Base-by-base conservation (phyloP, 2,797 vertebrate genomes). In the Choloepus didactylus region DNA sequence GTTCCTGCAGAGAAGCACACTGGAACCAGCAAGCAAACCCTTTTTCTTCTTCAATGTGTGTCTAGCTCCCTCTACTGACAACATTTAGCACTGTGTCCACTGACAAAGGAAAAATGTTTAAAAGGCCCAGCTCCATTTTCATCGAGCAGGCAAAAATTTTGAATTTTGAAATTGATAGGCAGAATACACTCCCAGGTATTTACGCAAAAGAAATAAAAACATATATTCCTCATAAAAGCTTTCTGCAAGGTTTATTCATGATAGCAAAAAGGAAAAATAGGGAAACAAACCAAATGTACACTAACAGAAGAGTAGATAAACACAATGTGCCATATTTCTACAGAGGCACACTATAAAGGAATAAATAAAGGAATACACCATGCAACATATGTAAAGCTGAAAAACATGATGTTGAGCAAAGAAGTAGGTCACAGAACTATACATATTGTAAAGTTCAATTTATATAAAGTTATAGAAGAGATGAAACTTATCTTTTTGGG, bases 41-140 rank as follows among this genome's bases (percentile, higher is more conserved):
- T 15, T 4, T 8, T 66, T 15, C 31, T 81, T 46, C 19, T 73
- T 66, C 18, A 80, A 25, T 23, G 66, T 76, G 51, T 86, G 54
- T 64, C 80, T 44, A 72, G 66, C 7, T 4, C 66, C 35, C 85
- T 95, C 84, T 93, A 18, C 91, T 72, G 88, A 72, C 66, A 72
- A 73, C 10, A 7, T n/a, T 73, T 77, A 83, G 60, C 9, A 41
- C 12, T 1, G 15, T 69, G 60, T n/a, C 35, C 21, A 62, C 29
- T 67, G 75, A 70, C 27, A 31, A 51, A 72, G 82, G 38, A 31
- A 60, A 35, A 46, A 56, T 5, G 9, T 54, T 89, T 46, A 16
- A 93, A 54, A 5, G 31, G 7, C 67, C 60, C 56, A 64, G 49
- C 54, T 75, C 46, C 49, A 46, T 73, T 92, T 60, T 66, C 29